Conservation (phyloP, 2,888 invertebrate species). For the Lasioglossum leucozonium region DNA sequence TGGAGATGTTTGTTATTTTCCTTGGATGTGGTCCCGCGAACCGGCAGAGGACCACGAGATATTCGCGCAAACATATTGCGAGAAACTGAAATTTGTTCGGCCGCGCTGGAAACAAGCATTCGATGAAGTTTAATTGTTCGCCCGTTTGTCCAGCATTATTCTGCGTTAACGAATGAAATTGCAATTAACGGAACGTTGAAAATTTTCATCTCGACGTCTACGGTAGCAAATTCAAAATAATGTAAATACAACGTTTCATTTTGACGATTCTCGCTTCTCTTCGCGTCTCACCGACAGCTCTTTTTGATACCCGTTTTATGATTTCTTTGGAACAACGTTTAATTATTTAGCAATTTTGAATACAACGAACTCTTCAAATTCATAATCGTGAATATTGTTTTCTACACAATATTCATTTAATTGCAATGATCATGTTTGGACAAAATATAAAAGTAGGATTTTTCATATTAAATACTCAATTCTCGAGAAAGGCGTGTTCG, state of each 20-base stretch:
- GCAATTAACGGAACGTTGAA: background rate
- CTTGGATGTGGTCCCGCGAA: background rate
- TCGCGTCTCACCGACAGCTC: background rate
- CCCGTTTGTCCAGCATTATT: background rate
- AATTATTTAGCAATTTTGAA: background rate
- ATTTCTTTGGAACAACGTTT: background rate
- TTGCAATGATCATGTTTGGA: too few relatives aligned
- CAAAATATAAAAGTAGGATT: too few relatives aligned
- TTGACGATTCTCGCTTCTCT: background rate
- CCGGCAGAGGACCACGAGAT: background rate
- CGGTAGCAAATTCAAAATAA: background rate
- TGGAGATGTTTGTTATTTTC: constrained; percentile 12
- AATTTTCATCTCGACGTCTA: background rate
- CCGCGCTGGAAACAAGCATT: background rate
- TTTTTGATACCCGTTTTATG: background rate
- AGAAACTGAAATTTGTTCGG: background rate
- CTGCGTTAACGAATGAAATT: background rate
- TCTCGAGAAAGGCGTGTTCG: too few relatives aligned
- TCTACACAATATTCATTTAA: background rate
- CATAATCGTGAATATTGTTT: background rate
- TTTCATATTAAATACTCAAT: too few relatives aligned
- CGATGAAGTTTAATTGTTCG: background rate
- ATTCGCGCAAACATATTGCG: background rate
- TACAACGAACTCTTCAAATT: too few relatives aligned
- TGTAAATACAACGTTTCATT: background rate